A percentile compares a stretch with the other conserved stretches of the same genome.
Evolutionary conservation across 37 sponge, comb jelly and placozoan species (phyloP).

Genomic region (Aplysina aerophoba): DNA sequence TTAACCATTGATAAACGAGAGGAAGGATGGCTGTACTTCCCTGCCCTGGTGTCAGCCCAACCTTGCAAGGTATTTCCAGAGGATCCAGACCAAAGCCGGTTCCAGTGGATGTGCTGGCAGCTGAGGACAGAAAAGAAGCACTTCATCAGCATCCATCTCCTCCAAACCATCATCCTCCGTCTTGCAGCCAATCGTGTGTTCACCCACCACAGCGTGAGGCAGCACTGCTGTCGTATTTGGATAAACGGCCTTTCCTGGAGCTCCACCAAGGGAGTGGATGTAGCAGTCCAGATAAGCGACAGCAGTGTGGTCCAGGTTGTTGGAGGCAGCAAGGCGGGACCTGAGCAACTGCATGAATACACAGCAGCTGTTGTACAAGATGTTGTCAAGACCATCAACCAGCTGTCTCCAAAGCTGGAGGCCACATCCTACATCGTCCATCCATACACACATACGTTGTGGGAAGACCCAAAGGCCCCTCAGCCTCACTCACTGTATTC

Average conservation of each 20-base stretch:
- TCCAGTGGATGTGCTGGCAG: conserved; percentile 14
- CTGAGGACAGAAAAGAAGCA: background rate
- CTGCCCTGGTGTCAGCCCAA: background rate
- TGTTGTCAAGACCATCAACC: background rate
- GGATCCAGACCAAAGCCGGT: no score
- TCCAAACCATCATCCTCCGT: conserved; percentile 5
- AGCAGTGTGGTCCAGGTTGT: background rate
- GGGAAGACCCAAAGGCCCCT: no score
- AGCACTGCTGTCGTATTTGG: conserved; percentile 1
- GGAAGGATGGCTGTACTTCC: background rate
- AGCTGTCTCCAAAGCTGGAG: background rate
- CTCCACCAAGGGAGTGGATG: background rate
- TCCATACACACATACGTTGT: no score
- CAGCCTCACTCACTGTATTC: no score
- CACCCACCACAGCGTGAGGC: background rate
- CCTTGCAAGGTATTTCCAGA: background rate
- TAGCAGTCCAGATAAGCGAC: conserved; percentile 5
- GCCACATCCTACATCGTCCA: background rate
- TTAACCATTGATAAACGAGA: background rate
- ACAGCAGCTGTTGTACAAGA: background rate
- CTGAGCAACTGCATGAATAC: background rate
- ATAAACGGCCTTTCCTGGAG: background rate
- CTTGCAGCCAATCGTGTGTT: background rate
- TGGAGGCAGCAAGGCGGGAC: background rate
- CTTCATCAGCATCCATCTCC: background rate